These are phyloP conservation scores for Drosophila eohydei DNA, from an alignment of 2,888 invertebrate species.

Conservation along the genomic window DNA sequence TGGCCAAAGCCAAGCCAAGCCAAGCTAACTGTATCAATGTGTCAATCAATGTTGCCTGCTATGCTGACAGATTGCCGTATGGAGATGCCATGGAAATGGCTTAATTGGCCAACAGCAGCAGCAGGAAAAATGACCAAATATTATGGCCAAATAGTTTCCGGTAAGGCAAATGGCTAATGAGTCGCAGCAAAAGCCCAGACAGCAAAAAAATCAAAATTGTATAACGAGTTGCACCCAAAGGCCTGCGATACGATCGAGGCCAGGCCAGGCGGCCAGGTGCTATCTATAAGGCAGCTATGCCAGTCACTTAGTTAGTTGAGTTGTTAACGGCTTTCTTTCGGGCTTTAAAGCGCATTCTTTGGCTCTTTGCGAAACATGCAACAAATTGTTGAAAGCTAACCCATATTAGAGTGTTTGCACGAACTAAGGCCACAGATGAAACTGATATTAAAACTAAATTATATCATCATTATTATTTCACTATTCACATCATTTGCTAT, in stretches of 20 bases:
- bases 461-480: not conserved
- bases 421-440: not conserved
- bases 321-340: conserved; percentile 30
- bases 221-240: conserved; percentile 28
- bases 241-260: conserved; percentile 15
- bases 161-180: conserved; percentile 76
- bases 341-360: conserved; percentile 79
- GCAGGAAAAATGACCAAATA: conserved; percentile 61
- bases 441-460: not conserved
- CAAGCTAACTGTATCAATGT: conserved; percentile 70
- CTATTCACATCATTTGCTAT: not conserved
- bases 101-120: conserved; percentile 66
- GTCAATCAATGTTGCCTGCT: conserved; percentile 61
- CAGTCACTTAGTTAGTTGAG: conserved; percentile 20
- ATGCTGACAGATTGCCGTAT: conserved; percentile 58
- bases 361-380: conserved; percentile 12
- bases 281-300: conserved; percentile 13
- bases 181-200: conserved; percentile 56
- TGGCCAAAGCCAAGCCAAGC: conserved; percentile 21
- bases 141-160: conserved; percentile 79
- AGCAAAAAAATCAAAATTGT: conserved; percentile 39
- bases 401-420: not conserved
- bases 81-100: conserved; percentile 51
- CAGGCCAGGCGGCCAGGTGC: conserved; percentile 17
- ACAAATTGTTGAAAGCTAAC: conserved; percentile 13